phyloP scores from a whole-genome alignment of 2,888 invertebrate species.

The Maniola hyperantus region DNA sequence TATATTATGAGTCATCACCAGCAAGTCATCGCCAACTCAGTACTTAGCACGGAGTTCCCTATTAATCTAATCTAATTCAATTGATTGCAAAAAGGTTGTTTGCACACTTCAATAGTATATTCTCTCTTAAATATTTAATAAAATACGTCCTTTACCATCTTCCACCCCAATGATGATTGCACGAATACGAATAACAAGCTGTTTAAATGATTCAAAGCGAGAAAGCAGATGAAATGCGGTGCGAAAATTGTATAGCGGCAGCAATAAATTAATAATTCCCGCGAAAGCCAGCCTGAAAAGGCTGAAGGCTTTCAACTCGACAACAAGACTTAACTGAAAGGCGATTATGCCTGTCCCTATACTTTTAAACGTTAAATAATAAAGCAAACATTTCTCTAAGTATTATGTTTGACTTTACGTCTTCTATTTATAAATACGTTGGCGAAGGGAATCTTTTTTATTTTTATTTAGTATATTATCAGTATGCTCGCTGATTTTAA shows the following conservation, averaged over 20 bases:
- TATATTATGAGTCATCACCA: no score
- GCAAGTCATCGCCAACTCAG: no score
- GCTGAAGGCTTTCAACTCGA: conserved; percentile 64
- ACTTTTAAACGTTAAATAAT: conserved; percentile 60
- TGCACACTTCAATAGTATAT: no score
- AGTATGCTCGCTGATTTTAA: no score
- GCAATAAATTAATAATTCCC: conserved; percentile 70
- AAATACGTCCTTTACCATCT: background rate
- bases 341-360: conserved; percentile 66
- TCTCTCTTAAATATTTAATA: no score
- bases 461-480: no score
- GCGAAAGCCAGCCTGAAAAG: conserved; percentile 64
- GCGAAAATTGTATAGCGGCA: conserved; percentile 59
- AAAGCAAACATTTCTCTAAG: conserved; percentile 30
- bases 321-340: conserved; percentile 71
- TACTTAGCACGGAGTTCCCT: no score
- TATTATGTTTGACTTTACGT: conserved; percentile 1
- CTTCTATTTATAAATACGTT: background rate
- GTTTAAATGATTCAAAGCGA: conserved; percentile 37
- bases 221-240: conserved; percentile 39
- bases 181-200: conserved; percentile 28
- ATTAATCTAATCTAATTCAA: no score
- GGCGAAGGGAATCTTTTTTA: background rate
- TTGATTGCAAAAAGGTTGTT: no score
- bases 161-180: conserved; percentile 19